Base-by-base conservation (phyloP, 2,113 vertebrate species). In the Junco hyemalis region DNA sequence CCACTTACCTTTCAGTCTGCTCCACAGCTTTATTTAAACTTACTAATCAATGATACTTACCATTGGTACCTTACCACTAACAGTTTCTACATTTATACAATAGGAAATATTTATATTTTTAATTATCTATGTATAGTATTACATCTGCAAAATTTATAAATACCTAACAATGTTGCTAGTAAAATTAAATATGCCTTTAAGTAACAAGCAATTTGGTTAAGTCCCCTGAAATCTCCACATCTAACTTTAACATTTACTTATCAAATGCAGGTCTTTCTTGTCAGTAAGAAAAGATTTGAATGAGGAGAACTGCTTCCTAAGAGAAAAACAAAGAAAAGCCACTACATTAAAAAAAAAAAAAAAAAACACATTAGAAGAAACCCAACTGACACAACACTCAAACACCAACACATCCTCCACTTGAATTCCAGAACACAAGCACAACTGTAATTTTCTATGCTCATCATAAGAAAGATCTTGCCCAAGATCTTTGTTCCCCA, bases 1-100 rank as follows among this genome's bases (percentile, higher is more conserved):
- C 70, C 63, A 95, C 86, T 92, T 94, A 74, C 65, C 93, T 97
- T 92, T 88, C 33, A 10, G 81, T 95, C 88, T 96, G 69, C 73
- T 95, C 68, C 82, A 91, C 29, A 89, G 90, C 38, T 93, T 69
- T 77, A 28, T 92, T 93, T 93, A 91, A 95, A 95, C 53, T 94
- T 91, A 86, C 17, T 77, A 74, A 89, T 91, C 90, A 91, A 81
- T 47, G 24, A 63, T 65, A 93, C 42, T 63, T 88, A 69, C 17
- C 22, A 44, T 0, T 51, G 17, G 12, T 80, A 86, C 45, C 69
- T 77, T 33, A 93, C 20, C 56, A 93, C 12, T 77, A 92, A 84
- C 31, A 91, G 14, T 68, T 44, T 90, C 76, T 81, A 59, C 2
- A 2, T 64, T 61, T 20, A 83, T 40, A 83, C 28, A 90, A 81